Evolutionary conservation across 2,113 vertebrate genomes (phyloP).

Genomic region (Brachypodius melanocephalos): DNA sequence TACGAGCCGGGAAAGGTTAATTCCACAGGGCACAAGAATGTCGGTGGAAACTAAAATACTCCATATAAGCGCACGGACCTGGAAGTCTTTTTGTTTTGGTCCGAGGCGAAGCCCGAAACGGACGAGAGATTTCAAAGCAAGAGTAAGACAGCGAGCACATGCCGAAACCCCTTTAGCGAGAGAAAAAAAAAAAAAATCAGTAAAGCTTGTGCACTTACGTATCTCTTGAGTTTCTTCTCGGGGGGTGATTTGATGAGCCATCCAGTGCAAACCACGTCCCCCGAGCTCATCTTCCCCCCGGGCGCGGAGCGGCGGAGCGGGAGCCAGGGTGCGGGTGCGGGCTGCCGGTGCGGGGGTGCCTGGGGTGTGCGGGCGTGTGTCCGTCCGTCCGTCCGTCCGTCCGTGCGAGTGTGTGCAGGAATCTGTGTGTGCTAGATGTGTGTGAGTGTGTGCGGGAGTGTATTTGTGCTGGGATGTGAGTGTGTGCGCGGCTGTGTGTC

Average conservation of each 20-base stretch:
- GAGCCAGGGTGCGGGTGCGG: conserved; percentile 68
- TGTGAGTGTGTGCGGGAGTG: background rate
- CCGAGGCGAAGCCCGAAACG: background rate
- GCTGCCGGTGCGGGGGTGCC: background rate
- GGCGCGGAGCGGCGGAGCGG: conserved; percentile 59
- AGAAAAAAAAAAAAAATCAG: background rate
- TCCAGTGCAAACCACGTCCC: conserved; percentile 92
- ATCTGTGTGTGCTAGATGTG: background rate
- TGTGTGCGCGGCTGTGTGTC: background rate
- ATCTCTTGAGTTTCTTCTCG: conserved; percentile 97
- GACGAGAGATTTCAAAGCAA: background rate
- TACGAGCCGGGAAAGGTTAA: background rate
- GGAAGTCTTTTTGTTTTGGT: conserved; percentile 16
- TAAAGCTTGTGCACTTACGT: conserved; percentile 82
- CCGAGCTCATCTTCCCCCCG: conserved; percentile 87
- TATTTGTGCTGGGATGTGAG: background rate
- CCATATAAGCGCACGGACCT: background rate
- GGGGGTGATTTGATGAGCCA: conserved; percentile 99
- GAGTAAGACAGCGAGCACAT: background rate
- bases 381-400: background rate
- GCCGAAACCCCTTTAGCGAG: background rate
- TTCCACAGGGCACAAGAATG: background rate
- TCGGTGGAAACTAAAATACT: background rate
- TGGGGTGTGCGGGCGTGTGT: background rate
- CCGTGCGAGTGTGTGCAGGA: background rate